Evolutionary conservation across 1,140 invertebrate species (phyloP).

Genomic region (Thereuonema tuberculata): DNA sequence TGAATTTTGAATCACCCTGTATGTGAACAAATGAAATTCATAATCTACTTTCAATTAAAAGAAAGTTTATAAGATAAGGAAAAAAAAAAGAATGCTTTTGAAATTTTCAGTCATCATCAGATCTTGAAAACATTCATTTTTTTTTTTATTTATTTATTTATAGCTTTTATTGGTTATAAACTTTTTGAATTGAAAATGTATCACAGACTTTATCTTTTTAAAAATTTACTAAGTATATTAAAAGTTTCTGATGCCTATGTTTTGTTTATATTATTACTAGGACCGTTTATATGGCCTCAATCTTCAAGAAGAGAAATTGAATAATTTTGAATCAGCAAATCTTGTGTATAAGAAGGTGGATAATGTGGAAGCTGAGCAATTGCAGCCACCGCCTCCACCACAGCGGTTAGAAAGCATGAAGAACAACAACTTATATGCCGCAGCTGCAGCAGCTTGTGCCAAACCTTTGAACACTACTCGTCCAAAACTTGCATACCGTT

Average conservation of each 20-base stretch:
- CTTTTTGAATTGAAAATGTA: not conserved
- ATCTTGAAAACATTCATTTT: too few species aligned
- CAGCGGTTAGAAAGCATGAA: slow-evolving; percentile 10
- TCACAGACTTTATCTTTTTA: not conserved
- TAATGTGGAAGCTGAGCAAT: slow-evolving; percentile 8
- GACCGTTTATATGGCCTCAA: slow-evolving; percentile 4
- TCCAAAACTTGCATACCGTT: slow-evolving; percentile 9
- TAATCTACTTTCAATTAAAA: too few species aligned
- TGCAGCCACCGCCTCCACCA: slow-evolving; percentile 5
- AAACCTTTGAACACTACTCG: not conserved
- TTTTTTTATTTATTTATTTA: too few species aligned
- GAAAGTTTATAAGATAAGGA: too few species aligned
- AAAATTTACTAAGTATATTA: not conserved
- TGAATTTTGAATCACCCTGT: too few species aligned
- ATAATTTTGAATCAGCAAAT: slow-evolving; percentile 20
- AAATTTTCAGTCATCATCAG: too few species aligned
- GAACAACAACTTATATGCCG: slow-evolving; percentile 3
- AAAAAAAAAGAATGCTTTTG: too few species aligned
- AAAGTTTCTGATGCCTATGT: not conserved
- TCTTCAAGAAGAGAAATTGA: slow-evolving; percentile 17
- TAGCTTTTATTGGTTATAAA: not conserved
- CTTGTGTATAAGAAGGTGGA: slow-evolving; percentile 19
- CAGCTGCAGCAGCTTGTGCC: not conserved
- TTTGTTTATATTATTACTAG: not conserved
- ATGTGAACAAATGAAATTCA: too few species aligned